A percentile compares a stretch with the other conserved stretches of the same genome.
Conservation (phyloP, 2,797 vertebrate genomes). For the Antennarius maculatus region DNA sequence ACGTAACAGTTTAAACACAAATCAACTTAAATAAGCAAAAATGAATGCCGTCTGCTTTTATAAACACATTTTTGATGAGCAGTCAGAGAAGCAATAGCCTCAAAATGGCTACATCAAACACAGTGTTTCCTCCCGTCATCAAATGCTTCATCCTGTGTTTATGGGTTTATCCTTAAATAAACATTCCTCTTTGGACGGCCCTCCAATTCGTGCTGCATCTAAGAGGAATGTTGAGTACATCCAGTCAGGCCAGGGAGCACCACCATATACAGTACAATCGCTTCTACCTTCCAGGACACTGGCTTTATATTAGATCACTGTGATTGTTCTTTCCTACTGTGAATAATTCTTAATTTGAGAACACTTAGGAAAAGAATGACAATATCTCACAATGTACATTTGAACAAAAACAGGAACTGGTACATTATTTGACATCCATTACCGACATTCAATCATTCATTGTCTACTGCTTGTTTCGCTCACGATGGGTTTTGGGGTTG, state of each 20-base stretch:
- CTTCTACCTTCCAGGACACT: constrained; percentile 30
- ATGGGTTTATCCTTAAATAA: constrained; percentile 10
- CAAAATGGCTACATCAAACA: constrained; percentile 1
- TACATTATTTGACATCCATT: too few relatives aligned
- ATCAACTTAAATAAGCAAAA: neutral
- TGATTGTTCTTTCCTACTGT: constrained; percentile 13
- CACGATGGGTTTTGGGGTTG: too few relatives aligned
- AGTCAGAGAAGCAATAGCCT: neutral
- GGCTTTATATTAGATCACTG: constrained; percentile 50
- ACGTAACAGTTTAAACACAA: neutral
- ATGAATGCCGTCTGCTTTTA: neutral
- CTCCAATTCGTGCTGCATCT: neutral
- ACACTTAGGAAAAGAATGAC: constrained; percentile 19
- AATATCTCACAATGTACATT: neutral
- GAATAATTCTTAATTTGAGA: constrained; percentile 27
- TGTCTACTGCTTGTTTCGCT: too few relatives aligned
- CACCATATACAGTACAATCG: constrained; percentile 11
- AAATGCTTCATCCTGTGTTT: constrained; percentile 8
- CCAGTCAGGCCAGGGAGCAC: neutral
- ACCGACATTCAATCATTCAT: too few relatives aligned
- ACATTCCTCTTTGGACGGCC: constrained; percentile 10
- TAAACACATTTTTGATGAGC: neutral
- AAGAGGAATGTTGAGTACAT: constrained; percentile 10
- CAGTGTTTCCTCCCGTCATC: constrained; percentile 8
- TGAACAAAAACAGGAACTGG: too few relatives aligned